These are phyloP conservation scores for Bombyx huttoni DNA, from an alignment of 2,888 invertebrate genomes.

Conservation along the genomic window DNA sequence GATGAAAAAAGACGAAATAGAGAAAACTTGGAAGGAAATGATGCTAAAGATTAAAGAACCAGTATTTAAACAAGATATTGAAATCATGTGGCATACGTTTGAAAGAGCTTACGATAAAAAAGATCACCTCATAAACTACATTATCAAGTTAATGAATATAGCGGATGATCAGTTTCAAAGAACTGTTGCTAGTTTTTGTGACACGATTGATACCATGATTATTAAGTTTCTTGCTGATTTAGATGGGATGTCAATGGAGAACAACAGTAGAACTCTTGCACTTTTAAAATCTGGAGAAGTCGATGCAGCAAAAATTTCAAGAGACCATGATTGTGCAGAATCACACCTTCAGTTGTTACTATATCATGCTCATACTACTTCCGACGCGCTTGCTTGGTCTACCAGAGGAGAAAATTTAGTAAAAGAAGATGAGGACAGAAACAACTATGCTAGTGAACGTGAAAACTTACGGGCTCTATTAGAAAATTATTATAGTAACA, in stretches of 20 bases:
- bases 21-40: slow-evolving; percentile 43
- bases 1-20: slow-evolving; percentile 31
- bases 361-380: slow-evolving; percentile 40
- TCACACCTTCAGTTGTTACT: slow-evolving; percentile 51
- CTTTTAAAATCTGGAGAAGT: slow-evolving; percentile 34
- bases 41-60: slow-evolving; percentile 60
- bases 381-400: slow-evolving; percentile 47
- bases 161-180: slow-evolving; percentile 77
- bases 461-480: slow-evolving; percentile 47
- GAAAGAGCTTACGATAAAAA: slow-evolving; percentile 73
- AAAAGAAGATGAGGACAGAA: slow-evolving; percentile 52
- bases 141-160: slow-evolving; percentile 70
- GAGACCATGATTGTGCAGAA: slow-evolving; percentile 47
- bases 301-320: slow-evolving; percentile 24
- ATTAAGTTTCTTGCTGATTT: slow-evolving; percentile 51
- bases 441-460: slow-evolving; percentile 35
- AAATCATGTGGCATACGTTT: slow-evolving; percentile 59
- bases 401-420: slow-evolving; percentile 54
- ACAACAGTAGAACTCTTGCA: slow-evolving; percentile 29
- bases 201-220: slow-evolving; percentile 74
- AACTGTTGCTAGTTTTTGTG: slow-evolving; percentile 75
- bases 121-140: slow-evolving; percentile 68
- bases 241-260: slow-evolving; percentile 37
- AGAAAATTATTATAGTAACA: slow-evolving; percentile 41
- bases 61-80: slow-evolving; percentile 43